Percentiles rank a stretch among this genome's conserved stretches.
phyloP scores from a whole-genome alignment of 2,113 vertebrate genomes.

The Ophiodon elongatus region DNA sequence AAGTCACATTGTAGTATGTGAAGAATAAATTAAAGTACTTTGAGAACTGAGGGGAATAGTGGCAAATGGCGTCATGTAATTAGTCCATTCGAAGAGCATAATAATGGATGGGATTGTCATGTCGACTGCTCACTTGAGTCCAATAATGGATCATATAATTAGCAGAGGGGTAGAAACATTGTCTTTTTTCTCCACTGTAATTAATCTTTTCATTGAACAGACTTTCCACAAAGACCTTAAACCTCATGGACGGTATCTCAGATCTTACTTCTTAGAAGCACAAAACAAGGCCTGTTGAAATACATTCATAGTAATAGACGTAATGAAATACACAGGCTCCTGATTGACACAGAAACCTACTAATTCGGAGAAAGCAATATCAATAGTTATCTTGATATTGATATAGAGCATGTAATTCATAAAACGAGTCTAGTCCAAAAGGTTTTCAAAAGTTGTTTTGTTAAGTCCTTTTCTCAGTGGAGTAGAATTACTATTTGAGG shows the following conservation, averaged over 20 bases:
- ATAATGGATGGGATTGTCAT: conserved; percentile 71
- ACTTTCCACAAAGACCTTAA: conserved; percentile 27
- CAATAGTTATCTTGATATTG: background rate
- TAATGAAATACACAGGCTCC: background rate
- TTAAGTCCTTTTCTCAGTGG: background rate
- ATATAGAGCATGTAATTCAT: background rate
- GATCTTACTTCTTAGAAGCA: conserved; percentile 10
- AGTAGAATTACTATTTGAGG: background rate
- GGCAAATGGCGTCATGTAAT: conserved; percentile 59
- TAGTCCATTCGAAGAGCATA: conserved; percentile 60
- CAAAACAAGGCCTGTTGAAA: conserved; percentile 10
- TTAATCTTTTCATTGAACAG: conserved; percentile 54
- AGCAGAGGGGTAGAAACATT: conserved; percentile 40
- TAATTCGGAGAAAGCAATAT: background rate
- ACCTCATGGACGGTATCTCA: conserved; percentile 30
- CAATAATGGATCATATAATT: conserved; percentile 71
- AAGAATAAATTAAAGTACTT: conserved; percentile 41
- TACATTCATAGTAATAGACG: background rate
- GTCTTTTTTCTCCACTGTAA: conserved; percentile 34
- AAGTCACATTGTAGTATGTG: conserved; percentile 23
- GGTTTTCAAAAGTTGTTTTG: background rate
- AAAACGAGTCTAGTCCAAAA: background rate
- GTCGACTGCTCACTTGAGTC: conserved; percentile 60
- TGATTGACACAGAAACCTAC: conserved; percentile 1
- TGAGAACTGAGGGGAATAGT: conserved; percentile 17